These are phyloP conservation scores for Atrichornis clamosus DNA, from an alignment of 2,113 vertebrate species.

Conservation along the genomic window DNA sequence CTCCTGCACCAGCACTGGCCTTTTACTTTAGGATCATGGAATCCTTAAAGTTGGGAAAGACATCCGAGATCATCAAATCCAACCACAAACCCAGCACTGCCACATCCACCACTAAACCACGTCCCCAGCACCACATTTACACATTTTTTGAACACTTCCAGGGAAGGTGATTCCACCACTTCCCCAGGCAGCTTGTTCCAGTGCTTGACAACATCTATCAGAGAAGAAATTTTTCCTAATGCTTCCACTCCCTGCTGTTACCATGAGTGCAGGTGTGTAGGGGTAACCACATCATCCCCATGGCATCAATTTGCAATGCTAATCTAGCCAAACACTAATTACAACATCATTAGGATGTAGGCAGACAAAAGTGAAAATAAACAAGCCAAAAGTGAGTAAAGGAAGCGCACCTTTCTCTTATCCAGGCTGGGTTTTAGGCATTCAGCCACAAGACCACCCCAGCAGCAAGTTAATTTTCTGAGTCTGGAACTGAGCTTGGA, in stretches of 20 bases:
- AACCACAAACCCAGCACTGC: neutral
- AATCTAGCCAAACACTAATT: neutral
- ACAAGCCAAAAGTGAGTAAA: neutral
- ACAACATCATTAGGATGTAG: rapidly evolving
- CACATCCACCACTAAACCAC: neutral
- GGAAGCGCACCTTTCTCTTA: neutral
- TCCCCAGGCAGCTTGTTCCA: neutral
- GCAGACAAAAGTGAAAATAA: neutral
- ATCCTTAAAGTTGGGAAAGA: neutral
- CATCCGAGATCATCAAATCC: rapidly evolving
- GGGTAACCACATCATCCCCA: neutral
- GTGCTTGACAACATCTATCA: rapidly evolving
- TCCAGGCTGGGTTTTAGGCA: neutral
- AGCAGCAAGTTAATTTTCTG: neutral
- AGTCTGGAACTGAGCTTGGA: neutral
- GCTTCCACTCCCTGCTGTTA: rapidly evolving
- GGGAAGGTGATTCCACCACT: neutral
- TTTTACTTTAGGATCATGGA: neutral
- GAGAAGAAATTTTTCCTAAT: neutral
- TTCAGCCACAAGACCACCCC: neutral
- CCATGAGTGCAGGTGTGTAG: rapidly evolving
- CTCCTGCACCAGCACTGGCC: no score
- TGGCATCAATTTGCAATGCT: neutral
- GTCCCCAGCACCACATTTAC: neutral
- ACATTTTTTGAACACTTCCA: neutral